These are phyloP conservation scores for Thalpophila matura DNA, from an alignment of 2,888 invertebrate species.

Conservation along the genomic window DNA sequence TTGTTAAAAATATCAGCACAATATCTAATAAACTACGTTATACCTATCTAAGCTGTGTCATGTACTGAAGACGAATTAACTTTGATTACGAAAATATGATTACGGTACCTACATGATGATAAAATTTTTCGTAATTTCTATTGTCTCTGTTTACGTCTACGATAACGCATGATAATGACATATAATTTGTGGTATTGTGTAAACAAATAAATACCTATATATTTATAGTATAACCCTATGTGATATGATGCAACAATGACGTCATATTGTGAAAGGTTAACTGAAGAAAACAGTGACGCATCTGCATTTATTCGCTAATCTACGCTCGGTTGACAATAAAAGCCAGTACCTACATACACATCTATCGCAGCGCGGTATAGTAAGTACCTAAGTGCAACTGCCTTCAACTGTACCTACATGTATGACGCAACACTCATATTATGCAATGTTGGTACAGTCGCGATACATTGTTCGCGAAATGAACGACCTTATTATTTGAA, in stretches of 20 bases:
- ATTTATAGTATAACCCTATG: not conserved
- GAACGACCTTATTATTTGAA: constrained; percentile 78
- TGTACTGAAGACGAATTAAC: not conserved
- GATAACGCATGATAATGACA: constrained; percentile 18
- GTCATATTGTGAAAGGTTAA: constrained; percentile 3
- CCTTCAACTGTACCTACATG: constrained; percentile 67
- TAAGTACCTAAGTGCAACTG: constrained; percentile 49
- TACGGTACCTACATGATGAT: not conserved
- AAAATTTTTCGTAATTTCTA: constrained; percentile 11
- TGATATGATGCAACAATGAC: constrained; percentile 20
- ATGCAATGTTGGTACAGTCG: constrained; percentile 68
- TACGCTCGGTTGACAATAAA: constrained; percentile 18
- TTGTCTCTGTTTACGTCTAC: constrained; percentile 1
- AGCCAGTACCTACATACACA: not conserved
- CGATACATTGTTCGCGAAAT: constrained; percentile 78
- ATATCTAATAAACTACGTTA: too few species aligned
- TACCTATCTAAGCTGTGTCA: not conserved
- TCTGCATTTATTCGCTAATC: constrained; percentile 30
- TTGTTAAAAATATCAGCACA: not conserved
- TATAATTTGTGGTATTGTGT: not conserved
- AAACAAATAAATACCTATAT: not conserved
- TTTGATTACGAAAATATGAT: constrained; percentile 4
- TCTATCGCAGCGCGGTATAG: constrained; percentile 42
- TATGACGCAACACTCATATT: constrained; percentile 70
- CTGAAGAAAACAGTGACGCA: constrained; percentile 12